Evolutionary conservation across 2,888 invertebrate species (phyloP).

Genomic region (Hyposoter dolosus): DNA sequence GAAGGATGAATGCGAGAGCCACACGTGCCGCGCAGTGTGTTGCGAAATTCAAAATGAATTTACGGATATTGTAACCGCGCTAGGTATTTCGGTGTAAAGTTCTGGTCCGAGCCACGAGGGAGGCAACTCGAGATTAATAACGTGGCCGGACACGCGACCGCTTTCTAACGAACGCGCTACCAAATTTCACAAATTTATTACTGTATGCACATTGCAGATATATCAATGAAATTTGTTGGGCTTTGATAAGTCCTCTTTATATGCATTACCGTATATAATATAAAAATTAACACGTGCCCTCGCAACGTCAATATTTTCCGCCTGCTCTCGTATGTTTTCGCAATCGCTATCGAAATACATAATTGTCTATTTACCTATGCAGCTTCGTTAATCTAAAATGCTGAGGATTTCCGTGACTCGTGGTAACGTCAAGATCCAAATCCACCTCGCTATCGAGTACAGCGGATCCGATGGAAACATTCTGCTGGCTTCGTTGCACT

Average conservation of each 20-base stretch:
- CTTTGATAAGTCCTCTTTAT: neutral
- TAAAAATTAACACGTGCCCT: no score
- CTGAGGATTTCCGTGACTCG: conserved; percentile 39
- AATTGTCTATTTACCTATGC: conserved; percentile 59
- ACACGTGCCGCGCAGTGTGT: conserved; percentile 39
- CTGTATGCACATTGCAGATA: neutral
- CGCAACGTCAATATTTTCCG: no score
- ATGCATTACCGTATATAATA: neutral
- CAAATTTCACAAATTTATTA: conserved; percentile 29
- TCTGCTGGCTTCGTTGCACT: conserved; percentile 55
- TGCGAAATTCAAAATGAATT: conserved; percentile 68
- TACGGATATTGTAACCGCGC: conserved; percentile 64
- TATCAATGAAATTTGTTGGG: neutral
- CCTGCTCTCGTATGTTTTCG: neutral
- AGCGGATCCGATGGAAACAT: conserved; percentile 53
- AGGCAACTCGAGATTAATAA: conserved; percentile 53
- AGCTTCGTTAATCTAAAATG: conserved; percentile 58
- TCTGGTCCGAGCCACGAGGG: conserved; percentile 23
- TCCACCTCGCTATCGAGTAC: conserved; percentile 48
- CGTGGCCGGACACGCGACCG: conserved; percentile 46
- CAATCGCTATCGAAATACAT: neutral
- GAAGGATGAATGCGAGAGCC: neutral
- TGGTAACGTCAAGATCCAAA: conserved; percentile 32
- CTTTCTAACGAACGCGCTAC: conserved; percentile 24
- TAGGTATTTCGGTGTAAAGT: conserved; percentile 59